Conservation (phyloP, 2,888 invertebrate species). For the Gastracanthus pulcherrimus region DNA sequence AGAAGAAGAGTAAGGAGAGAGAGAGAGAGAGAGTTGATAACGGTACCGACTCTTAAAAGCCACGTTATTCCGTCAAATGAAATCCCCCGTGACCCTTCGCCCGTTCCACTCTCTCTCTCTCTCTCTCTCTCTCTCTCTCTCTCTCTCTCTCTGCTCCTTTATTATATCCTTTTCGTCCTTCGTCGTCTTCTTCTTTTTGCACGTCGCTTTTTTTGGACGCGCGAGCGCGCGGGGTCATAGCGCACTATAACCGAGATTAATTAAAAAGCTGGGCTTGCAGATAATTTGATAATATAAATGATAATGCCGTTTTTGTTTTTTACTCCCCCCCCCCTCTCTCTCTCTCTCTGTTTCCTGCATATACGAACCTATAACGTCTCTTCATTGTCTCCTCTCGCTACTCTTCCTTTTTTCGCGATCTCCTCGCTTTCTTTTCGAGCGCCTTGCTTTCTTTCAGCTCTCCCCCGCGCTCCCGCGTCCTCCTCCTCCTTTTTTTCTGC, state of each 20-base stretch:
- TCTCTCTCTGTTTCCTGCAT: no score
- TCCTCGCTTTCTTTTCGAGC: not conserved
- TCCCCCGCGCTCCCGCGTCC: not conserved
- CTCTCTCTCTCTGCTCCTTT: slow-evolving; percentile 27
- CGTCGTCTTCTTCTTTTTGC: no score
- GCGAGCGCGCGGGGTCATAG: not conserved
- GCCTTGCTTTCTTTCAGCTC: not conserved
- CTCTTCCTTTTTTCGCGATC: no score
- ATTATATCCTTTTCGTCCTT: slow-evolving; percentile 22
- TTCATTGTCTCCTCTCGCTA: slow-evolving; percentile 29
- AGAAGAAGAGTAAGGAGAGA: slow-evolving; percentile 35
- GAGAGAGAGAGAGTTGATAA: slow-evolving; percentile 65
- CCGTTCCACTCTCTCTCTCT: slow-evolving; percentile 41
- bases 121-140: slow-evolving; percentile 27
- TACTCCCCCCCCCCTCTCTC: slow-evolving; percentile 13
- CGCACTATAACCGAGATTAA: slow-evolving; percentile 43
- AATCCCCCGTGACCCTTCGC: slow-evolving; percentile 72
- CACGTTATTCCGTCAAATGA: slow-evolving; percentile 76
- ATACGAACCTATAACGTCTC: slow-evolving; percentile 23
- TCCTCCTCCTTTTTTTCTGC: slow-evolving; percentile 52
- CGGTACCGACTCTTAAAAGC: slow-evolving; percentile 76
- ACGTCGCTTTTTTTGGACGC: not conserved
- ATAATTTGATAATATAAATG: slow-evolving; percentile 60
- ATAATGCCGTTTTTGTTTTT: slow-evolving; percentile 56
- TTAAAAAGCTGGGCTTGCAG: slow-evolving; percentile 55